These are phyloP conservation scores for Galleria mellonella DNA, from an alignment of 1,140 invertebrate species.

Conservation along the genomic window DNA sequence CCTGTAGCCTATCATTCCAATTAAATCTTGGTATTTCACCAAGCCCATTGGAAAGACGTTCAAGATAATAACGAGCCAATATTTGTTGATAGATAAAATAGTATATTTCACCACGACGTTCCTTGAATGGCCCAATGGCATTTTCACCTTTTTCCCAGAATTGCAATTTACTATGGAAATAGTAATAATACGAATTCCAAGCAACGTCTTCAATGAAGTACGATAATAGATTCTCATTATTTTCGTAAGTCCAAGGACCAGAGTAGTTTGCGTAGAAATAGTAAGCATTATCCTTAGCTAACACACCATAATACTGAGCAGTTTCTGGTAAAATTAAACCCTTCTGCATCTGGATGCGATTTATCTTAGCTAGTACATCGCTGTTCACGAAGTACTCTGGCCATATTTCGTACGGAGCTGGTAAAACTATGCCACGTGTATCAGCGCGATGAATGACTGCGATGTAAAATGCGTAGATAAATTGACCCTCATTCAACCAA, in stretches of 20 bases:
- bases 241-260: slow-evolving; percentile 62
- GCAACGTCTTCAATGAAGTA: slow-evolving; percentile 85
- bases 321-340: slow-evolving; percentile 27
- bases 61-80: slow-evolving; percentile 80
- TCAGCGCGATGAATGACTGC: slow-evolving; percentile 77
- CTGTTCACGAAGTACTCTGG: slow-evolving; percentile 77
- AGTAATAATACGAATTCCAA: slow-evolving; percentile 82
- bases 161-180: slow-evolving; percentile 79
- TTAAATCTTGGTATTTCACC: slow-evolving; percentile 77
- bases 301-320: slow-evolving; percentile 65
- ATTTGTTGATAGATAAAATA: slow-evolving; percentile 78
- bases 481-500: slow-evolving; percentile 77
- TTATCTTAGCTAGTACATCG: slow-evolving; percentile 74
- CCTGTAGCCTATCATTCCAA: slow-evolving; percentile 71
- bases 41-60: slow-evolving; percentile 78
- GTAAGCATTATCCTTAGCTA: slow-evolving; percentile 54
- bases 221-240: slow-evolving; percentile 77
- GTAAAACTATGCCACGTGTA: slow-evolving; percentile 75
- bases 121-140: slow-evolving; percentile 48
- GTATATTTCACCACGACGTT: slow-evolving; percentile 78
- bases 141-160: slow-evolving; percentile 77
- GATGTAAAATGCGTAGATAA: slow-evolving; percentile 75
- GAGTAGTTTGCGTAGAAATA: slow-evolving; percentile 72
- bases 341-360: slow-evolving; percentile 76
- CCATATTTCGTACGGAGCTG: slow-evolving; percentile 78